Conservation (phyloP, 2,888 invertebrate species). For the Metalampra italica region DNA sequence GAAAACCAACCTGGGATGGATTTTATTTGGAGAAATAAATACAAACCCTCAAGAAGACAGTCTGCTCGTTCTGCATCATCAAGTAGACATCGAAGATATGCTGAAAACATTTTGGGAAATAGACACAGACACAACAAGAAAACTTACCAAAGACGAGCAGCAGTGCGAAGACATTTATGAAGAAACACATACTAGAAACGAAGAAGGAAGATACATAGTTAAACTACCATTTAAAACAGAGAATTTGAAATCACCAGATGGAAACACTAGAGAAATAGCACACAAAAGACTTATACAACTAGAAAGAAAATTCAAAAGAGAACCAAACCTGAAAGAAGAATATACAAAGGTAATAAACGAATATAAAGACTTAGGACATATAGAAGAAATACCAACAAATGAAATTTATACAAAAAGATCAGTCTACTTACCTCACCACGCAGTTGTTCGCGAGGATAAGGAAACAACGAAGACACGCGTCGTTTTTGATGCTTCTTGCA, state of each 20-base stretch:
- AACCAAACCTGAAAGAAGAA: constrained; percentile 6
- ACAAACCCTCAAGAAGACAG: not conserved
- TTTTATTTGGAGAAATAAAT: constrained; percentile 3
- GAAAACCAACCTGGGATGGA: constrained; percentile 9
- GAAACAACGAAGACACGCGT: constrained; percentile 17
- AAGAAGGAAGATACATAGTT: constrained; percentile 17
- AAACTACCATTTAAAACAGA: constrained; percentile 16
- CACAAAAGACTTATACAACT: constrained; percentile 2
- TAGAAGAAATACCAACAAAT: constrained; percentile 4
- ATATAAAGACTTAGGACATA: constrained; percentile 14
- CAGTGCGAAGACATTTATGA: constrained; percentile 14
- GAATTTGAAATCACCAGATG: not conserved
- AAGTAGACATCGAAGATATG: constrained; percentile 4
- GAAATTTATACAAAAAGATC: not conserved
- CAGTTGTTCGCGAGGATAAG: constrained; percentile 17
- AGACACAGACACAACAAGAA: constrained; percentile 15
- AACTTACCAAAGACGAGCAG: constrained; percentile 17
- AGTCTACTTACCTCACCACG: constrained; percentile 20
- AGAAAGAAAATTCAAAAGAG: constrained; percentile 1
- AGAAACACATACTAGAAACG: constrained; percentile 12
- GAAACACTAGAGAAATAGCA: constrained; percentile 3
- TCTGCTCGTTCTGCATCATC: not conserved
- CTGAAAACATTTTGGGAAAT: constrained; percentile 21
- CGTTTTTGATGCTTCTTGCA: constrained; percentile 17
- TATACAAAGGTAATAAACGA: constrained; percentile 12